phyloP scores from a whole-genome alignment of 1,140 invertebrate genomes.

The Bombus ignitus region DNA sequence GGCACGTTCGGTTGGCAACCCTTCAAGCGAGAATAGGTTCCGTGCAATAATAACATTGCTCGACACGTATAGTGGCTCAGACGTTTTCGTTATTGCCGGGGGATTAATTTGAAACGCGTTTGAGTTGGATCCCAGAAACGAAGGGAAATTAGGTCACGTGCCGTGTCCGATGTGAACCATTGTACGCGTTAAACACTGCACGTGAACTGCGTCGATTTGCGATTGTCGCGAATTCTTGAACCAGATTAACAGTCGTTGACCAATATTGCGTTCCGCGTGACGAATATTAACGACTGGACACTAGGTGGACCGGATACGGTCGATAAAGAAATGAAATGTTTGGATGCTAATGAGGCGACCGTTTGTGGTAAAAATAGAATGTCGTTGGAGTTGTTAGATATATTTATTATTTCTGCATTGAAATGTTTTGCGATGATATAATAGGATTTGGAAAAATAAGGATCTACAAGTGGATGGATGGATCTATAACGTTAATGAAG shows the following conservation, averaged over 20 bases:
- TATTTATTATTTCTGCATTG: neutral
- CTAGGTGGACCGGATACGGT: neutral
- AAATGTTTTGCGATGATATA: neutral
- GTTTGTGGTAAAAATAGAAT: neutral
- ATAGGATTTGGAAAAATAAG: neutral
- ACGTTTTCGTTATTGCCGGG: constrained; percentile 65
- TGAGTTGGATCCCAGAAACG: constrained; percentile 48
- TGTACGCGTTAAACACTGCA: constrained; percentile 43
- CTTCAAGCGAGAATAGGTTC: neutral
- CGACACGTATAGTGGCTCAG: constrained; percentile 42
- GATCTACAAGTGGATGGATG: too few relatives aligned
- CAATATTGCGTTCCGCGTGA: constrained; percentile 36
- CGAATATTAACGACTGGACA: constrained; percentile 31
- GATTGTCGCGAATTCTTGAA: constrained; percentile 59
- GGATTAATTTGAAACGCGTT: constrained; percentile 73
- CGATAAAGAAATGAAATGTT: constrained; percentile 30
- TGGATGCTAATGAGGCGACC: neutral
- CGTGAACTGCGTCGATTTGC: constrained; percentile 46
- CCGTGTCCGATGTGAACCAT: constrained; percentile 57
- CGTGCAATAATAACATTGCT: constrained; percentile 59
- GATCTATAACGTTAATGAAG: too few relatives aligned
- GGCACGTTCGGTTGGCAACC: constrained; percentile 2
- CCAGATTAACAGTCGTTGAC: constrained; percentile 45
- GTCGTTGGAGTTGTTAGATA: neutral
- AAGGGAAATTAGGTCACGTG: constrained; percentile 67